phyloP scores from a whole-genome alignment of 2,888 invertebrate genomes.

The Polylopha cassiicola region DNA sequence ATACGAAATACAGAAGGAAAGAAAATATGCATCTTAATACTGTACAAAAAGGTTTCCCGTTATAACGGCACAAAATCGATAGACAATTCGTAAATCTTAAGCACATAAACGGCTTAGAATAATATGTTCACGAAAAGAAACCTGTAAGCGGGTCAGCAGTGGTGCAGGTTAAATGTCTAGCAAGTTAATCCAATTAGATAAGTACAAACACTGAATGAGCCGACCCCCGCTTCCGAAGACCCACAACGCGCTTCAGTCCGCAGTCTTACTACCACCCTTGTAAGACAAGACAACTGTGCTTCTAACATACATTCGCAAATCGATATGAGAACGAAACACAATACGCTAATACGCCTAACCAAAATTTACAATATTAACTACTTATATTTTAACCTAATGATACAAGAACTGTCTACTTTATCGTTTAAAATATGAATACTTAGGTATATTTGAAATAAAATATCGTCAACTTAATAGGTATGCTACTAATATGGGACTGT shows the following conservation, averaged over 20 bases:
- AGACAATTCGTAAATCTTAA: conserved; percentile 25
- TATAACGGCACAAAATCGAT: conserved; percentile 16
- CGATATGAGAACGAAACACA: too few species aligned
- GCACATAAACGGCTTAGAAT: conserved; percentile 44
- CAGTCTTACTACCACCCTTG: conserved; percentile 66
- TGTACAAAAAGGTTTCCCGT: conserved; percentile 17
- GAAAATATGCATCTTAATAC: too few species aligned
- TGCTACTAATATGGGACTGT: too few species aligned
- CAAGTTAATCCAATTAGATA: conserved; percentile 72
- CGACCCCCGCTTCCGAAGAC: conserved; percentile 70
- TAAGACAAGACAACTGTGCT: conserved; percentile 34
- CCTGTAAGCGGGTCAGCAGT: conserved; percentile 71
- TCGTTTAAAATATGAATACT: too few species aligned
- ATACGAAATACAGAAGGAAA: too few species aligned
- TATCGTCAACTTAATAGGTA: too few species aligned
- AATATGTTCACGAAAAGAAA: conserved; percentile 61
- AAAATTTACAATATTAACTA: too few species aligned
- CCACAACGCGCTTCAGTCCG: conserved; percentile 60
- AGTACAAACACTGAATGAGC: conserved; percentile 71
- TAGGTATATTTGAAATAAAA: too few species aligned
- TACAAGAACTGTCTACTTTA: too few species aligned
- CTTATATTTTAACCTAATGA: too few species aligned
- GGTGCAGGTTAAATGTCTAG: conserved; percentile 68
- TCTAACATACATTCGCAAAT: conserved; percentile 20
- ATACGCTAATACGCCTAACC: too few species aligned